Evolutionary conservation across 2,113 vertebrate genomes (phyloP).

Genomic region (Opisthocomus hoazin): DNA sequence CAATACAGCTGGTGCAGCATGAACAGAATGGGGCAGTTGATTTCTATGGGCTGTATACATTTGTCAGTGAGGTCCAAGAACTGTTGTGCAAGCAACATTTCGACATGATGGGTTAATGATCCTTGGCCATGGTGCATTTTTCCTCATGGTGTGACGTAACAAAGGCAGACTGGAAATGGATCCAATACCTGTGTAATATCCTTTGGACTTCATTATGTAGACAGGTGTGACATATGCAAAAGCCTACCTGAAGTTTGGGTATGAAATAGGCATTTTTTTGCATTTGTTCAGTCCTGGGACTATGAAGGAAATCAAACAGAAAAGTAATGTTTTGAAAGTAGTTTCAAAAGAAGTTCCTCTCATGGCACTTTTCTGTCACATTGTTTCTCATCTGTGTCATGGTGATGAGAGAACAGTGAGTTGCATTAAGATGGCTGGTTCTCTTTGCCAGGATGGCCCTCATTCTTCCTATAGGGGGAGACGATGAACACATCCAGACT

Average conservation of each 20-base stretch:
- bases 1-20: neutral
- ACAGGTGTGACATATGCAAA: neutral
- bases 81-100: accelerated
- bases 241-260: neutral
- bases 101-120: neutral
- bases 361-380: neutral
- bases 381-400: neutral
- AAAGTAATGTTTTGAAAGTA: neutral
- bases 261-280: neutral
- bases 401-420: neutral
- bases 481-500: neutral
- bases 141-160: neutral
- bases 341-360: neutral
- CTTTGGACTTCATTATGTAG: neutral
- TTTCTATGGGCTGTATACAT: neutral
- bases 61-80: neutral
- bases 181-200: neutral
- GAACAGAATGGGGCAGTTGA: neutral
- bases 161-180: neutral
- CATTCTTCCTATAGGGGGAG: neutral
- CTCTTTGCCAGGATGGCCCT: neutral
- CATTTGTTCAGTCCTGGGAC: neutral
- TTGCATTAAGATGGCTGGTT: neutral
- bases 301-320: neutral
- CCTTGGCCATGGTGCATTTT: neutral